phyloP scores from a whole-genome alignment of 2,797 vertebrate genomes.

The Coregonus ussuriensis region DNA sequence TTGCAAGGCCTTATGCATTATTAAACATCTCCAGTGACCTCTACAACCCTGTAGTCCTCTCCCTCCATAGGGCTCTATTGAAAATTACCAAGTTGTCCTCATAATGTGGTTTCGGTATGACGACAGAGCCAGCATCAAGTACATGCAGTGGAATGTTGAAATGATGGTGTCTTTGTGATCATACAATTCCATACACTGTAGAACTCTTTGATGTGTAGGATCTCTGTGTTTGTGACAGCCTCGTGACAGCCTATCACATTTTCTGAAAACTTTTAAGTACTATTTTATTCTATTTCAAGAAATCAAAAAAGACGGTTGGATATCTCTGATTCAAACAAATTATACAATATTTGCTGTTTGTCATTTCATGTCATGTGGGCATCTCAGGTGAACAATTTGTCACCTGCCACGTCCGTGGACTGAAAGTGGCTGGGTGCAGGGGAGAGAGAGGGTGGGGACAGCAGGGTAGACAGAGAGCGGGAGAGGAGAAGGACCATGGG shows the following conservation, averaged over 20 bases:
- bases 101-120: background rate
- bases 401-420: background rate
- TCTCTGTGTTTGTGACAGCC: background rate
- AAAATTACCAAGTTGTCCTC: background rate
- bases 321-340: constrained; percentile 2
- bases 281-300: background rate
- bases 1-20: constrained; percentile 69
- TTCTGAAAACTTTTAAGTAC: background rate
- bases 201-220: too few species aligned
- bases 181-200: too few species aligned
- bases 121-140: background rate
- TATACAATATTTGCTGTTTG: constrained; percentile 16
- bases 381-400: constrained; percentile 17
- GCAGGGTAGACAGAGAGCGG: constrained; percentile 15
- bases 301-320: background rate
- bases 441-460: constrained; percentile 20
- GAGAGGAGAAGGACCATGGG: constrained; percentile 59
- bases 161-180: background rate
- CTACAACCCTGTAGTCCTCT: background rate
- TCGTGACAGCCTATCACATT: background rate
- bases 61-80: background rate
- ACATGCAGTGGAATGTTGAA: background rate
- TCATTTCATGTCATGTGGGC: constrained; percentile 7
- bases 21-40: constrained; percentile 52
- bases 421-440: constrained; percentile 4